These are phyloP conservation scores for Lycia hirtaria DNA, from an alignment of 2,888 invertebrate species.

Conservation along the genomic window DNA sequence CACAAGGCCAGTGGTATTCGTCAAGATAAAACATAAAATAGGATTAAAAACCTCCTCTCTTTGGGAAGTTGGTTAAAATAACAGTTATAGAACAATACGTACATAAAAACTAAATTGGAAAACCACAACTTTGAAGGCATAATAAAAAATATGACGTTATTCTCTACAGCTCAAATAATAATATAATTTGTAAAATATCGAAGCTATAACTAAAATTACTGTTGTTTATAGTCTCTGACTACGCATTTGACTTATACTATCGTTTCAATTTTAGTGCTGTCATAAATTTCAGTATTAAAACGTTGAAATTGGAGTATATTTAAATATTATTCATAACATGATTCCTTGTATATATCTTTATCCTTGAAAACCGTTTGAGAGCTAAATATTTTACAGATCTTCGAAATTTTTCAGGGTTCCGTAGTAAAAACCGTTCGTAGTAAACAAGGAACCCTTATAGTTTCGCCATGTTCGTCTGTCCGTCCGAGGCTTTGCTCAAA, in stretches of 20 bases:
- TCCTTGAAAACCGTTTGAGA: too few species aligned
- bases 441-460: too few species aligned
- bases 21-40: too few species aligned
- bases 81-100: background rate
- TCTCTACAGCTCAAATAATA: slow-evolving; percentile 8
- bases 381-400: too few species aligned
- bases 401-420: too few species aligned
- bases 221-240: slow-evolving; percentile 35
- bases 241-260: slow-evolving; percentile 38
- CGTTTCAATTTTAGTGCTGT: slow-evolving; percentile 29
- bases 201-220: slow-evolving; percentile 13
- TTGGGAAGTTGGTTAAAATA: too few species aligned
- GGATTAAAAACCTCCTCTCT: too few species aligned
- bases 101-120: background rate
- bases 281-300: slow-evolving; percentile 32
- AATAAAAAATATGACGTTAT: slow-evolving; percentile 8
- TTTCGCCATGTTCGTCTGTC: too few species aligned
- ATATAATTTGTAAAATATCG: slow-evolving; percentile 17
- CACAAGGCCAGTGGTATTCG: too few species aligned
- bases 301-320: slow-evolving; percentile 21
- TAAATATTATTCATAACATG: background rate
- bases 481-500: too few species aligned
- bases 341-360: background rate
- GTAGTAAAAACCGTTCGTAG: too few species aligned
- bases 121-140: background rate